Evolutionary conservation across 2,888 invertebrate genomes (phyloP).

Genomic region (Druceiella hillmani): DNA sequence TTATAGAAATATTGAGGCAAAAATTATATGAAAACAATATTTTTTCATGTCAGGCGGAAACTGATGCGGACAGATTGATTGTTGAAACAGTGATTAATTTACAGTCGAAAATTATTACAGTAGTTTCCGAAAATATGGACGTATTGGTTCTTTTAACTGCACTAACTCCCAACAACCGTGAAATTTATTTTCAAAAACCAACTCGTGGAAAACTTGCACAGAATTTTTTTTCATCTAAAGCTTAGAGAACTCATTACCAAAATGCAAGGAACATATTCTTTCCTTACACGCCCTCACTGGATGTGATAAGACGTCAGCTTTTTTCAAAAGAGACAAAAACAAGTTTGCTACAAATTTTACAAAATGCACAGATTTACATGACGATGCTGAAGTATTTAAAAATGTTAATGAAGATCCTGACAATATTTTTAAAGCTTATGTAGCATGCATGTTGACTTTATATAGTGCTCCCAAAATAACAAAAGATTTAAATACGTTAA

Average conservation of each 20-base stretch:
- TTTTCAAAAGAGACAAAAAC: constrained; percentile 4
- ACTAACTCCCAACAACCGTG: constrained; percentile 11
- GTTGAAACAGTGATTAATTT: too few relatives aligned
- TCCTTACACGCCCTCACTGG: too few relatives aligned
- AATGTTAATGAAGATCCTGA: constrained; percentile 7
- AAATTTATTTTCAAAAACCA: constrained; percentile 15
- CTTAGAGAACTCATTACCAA: constrained; percentile 5
- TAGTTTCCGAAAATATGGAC: constrained; percentile 11
- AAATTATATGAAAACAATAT: constrained; percentile 14
- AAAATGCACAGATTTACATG: constrained; percentile 15
- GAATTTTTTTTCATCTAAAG: constrained; percentile 8
- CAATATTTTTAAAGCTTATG: constrained; percentile 9
- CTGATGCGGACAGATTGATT: constrained; percentile 7
- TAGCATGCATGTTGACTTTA: constrained; percentile 7
- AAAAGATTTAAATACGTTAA: constrained; percentile 3
- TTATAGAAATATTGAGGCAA: constrained; percentile 15
- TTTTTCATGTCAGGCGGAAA: constrained; percentile 17
- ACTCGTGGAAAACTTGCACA: constrained; percentile 11
- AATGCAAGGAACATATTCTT: constrained; percentile 7
- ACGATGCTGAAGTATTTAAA: constrained; percentile 6
- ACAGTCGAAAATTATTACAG: constrained; percentile 9
- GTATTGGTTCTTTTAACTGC: constrained; percentile 12
- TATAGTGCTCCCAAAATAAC: constrained; percentile 3
- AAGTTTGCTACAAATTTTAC: constrained; percentile 3
- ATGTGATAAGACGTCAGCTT: too few relatives aligned